These are phyloP conservation scores for Elysia crispata DNA, from an alignment of 2,888 invertebrate genomes.

Conservation along the genomic window DNA sequence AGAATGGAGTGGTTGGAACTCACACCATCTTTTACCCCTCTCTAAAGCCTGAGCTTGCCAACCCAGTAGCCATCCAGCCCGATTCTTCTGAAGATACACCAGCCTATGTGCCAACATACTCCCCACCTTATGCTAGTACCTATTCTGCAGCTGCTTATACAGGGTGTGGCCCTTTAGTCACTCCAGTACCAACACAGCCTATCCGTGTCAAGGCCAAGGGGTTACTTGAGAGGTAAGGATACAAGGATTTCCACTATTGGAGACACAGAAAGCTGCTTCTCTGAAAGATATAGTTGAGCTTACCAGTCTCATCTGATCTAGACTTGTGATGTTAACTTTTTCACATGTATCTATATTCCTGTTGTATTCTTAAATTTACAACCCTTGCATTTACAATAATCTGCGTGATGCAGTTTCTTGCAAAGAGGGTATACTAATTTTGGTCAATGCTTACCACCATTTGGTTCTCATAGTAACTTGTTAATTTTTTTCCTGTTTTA, in stretches of 20 bases:
- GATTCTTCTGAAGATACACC: slow-evolving; percentile 41
- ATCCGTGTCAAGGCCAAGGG: slow-evolving; percentile 68
- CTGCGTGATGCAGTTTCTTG: too few relatives aligned
- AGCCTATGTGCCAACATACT: slow-evolving; percentile 56
- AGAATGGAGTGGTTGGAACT: slow-evolving; percentile 54
- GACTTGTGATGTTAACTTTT: too few relatives aligned
- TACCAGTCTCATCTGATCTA: too few relatives aligned
- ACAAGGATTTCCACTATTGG: too few relatives aligned
- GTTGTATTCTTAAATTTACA: too few relatives aligned
- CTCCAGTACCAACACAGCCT: slow-evolving; percentile 69
- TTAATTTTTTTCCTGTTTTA: not conserved
- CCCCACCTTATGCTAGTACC: slow-evolving; percentile 22
- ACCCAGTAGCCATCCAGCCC: slow-evolving; percentile 70
- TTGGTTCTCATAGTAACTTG: too few relatives aligned
- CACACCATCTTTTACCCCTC: slow-evolving; percentile 60
- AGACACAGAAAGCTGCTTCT: too few relatives aligned
- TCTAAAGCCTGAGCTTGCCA: slow-evolving; percentile 65
- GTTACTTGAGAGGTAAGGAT: slow-evolving; percentile 71
- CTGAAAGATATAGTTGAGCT: too few relatives aligned
- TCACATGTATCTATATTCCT: too few relatives aligned
- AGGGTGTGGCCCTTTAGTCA: slow-evolving; percentile 51
- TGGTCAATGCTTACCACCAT: too few relatives aligned
- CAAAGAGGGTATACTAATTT: too few relatives aligned
- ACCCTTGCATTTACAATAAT: too few relatives aligned
- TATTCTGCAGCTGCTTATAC: slow-evolving; percentile 53